Conservation (phyloP, 2,113 vertebrate genomes). For the Rostratula benghalensis region DNA sequence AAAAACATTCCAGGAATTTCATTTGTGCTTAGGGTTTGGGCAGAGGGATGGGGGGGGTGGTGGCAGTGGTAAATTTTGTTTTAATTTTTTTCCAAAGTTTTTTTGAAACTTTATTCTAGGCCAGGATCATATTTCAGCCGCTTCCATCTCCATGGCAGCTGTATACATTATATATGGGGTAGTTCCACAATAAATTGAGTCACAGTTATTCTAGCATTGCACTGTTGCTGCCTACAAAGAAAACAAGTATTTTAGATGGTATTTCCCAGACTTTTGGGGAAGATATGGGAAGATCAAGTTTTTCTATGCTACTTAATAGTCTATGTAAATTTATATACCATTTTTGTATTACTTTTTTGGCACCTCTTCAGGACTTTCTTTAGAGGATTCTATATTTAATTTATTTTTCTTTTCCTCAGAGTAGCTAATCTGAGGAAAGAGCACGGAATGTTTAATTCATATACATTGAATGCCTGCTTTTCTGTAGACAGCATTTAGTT, state of each 20-base stretch:
- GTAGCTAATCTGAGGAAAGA: background rate
- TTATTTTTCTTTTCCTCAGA: background rate
- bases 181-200: background rate
- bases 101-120: background rate
- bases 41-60: rapidly evolving
- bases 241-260: background rate
- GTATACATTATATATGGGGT: background rate
- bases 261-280: background rate
- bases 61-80: background rate
- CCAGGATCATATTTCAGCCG: background rate
- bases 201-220: background rate
- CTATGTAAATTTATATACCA: background rate
- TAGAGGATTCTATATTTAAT: background rate
- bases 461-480: background rate
- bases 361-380: background rate
- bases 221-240: background rate
- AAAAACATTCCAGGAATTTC: background rate
- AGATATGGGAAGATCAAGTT: background rate
- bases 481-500: background rate
- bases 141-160: background rate
- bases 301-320: background rate
- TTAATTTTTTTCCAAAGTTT: background rate
- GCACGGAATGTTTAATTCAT: background rate
- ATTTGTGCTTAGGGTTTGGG: background rate
- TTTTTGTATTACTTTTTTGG: background rate